phyloP scores from a whole-genome alignment of 2,113 vertebrate genomes.

The Elachura formosa region DNA sequence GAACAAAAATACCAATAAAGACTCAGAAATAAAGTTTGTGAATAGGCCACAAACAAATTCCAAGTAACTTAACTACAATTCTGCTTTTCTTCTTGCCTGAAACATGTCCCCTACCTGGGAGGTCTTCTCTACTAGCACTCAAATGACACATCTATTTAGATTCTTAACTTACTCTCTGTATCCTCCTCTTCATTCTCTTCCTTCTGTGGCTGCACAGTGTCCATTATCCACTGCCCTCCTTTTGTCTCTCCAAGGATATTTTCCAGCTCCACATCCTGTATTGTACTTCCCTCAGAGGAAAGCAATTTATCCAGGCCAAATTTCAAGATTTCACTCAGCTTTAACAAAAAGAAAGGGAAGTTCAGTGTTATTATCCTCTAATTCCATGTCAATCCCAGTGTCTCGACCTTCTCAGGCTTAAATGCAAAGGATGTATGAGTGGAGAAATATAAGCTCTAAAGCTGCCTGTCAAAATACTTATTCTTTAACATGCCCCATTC shows the following conservation, averaged over 20 bases:
- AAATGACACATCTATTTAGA: background rate
- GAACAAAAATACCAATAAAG: background rate
- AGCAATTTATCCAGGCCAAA: slow-evolving; percentile 90
- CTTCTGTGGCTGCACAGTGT: slow-evolving; percentile 4
- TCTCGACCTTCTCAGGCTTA: background rate
- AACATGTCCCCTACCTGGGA: background rate
- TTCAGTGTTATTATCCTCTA: background rate
- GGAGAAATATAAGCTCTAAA: background rate
- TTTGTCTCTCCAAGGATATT: slow-evolving; percentile 81
- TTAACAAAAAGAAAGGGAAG: slow-evolving; percentile 17
- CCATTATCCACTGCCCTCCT: slow-evolving; percentile 76
- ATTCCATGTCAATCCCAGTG: background rate
- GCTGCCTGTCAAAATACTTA: background rate
- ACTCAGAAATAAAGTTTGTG: background rate
- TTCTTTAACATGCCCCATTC: background rate
- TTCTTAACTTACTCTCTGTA: slow-evolving; percentile 58
- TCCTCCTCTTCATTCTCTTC: slow-evolving; percentile 56
- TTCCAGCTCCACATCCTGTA: slow-evolving; percentile 79
- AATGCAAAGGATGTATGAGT: background rate
- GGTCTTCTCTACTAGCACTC: background rate
- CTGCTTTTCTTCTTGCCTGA: background rate
- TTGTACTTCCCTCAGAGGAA: slow-evolving; percentile 80
- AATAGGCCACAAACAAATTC: background rate
- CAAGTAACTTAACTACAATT: background rate
- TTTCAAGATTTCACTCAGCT: slow-evolving; percentile 90